Evolutionary conservation across 2,113 vertebrate genomes (phyloP).

Genomic region (Eulacestoma nigropectus): DNA sequence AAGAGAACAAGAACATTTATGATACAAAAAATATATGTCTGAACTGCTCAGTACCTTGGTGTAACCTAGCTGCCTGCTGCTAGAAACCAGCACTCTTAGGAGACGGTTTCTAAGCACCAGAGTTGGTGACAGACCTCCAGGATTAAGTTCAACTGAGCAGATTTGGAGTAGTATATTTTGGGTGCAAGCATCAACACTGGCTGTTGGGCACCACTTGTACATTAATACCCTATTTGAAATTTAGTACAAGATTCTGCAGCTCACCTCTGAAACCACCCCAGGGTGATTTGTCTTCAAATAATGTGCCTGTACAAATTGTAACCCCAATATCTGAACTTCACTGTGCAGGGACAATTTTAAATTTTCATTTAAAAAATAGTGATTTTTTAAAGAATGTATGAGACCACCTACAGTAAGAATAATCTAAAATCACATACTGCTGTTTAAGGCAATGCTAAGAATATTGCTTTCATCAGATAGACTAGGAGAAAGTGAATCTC

Average conservation of each 20-base stretch:
- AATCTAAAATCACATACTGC: background rate
- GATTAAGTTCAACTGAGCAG: background rate
- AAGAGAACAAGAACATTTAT: background rate
- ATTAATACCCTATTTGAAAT: background rate
- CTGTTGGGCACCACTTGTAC: accelerated
- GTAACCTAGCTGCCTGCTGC: background rate
- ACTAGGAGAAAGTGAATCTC: background rate
- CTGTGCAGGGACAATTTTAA: background rate
- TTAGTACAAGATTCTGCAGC: background rate
- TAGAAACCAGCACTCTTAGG: background rate
- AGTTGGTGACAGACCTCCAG: background rate
- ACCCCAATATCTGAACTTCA: background rate
- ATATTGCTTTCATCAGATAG: background rate
- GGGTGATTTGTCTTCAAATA: background rate
- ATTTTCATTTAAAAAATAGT: background rate
- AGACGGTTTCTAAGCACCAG: background rate
- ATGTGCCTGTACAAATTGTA: background rate
- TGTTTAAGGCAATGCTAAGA: background rate
- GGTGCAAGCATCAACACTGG: background rate
- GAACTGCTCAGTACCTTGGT: background rate
- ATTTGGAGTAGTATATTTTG: background rate
- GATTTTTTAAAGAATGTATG: background rate
- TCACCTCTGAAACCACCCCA: background rate
- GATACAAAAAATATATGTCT: background rate
- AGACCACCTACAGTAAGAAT: background rate